Base-by-base conservation (phyloP, 1,140 invertebrate species). In the Pseudomyrmex flavicornis region DNA sequence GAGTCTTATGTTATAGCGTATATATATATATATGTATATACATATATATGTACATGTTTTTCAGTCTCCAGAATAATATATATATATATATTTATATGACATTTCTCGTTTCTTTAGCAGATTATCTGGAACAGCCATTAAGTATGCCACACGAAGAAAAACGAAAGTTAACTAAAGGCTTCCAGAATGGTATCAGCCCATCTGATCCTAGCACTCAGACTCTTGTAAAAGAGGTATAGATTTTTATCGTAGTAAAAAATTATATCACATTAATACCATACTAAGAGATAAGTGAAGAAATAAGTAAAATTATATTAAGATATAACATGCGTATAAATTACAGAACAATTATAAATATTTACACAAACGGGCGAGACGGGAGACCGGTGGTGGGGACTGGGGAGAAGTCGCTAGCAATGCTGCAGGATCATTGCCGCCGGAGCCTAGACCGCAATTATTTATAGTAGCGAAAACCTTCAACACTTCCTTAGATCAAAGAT, bases 181-280 rank as follows among this genome's bases (percentile, higher is more conserved):
- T 94, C 15, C 92, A 93, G 59, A 94, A 94, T 86, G 93, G 93
- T 8, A 94, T 94, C 20, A 93, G 91, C 65, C 92, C 93, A n/a
- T 93, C 93, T 2, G 92, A 94, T 88, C 92, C 92, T 4, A 93
- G 91, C 50, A 93, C 92, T 9, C 92, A 93, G 62, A 93, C 93
- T 10, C 91, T 94, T 9, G 92, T 94, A 0, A 94, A 93, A 86
- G 93, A 94, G 89, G 93, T 93, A 79, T 48, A 48, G 7, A 79
- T n/a, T 79, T 58, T 59, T 10, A 10, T 7, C 13, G 10, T 83
- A 83, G 65, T 56, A 52, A n/a, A 52, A 20, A 35, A 35, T 35
- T 52, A 10, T 10, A 50, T 15, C 12, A 13, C 12, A 0, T 50
- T 15, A 26, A 59, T 22, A 26, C 22, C 1, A 26, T 26, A 26